Evolutionary conservation across 1,140 invertebrate species (phyloP), one percentile per base, ranked within the genome.

Genomic region (Pogonomyrmex californicus): DNA sequence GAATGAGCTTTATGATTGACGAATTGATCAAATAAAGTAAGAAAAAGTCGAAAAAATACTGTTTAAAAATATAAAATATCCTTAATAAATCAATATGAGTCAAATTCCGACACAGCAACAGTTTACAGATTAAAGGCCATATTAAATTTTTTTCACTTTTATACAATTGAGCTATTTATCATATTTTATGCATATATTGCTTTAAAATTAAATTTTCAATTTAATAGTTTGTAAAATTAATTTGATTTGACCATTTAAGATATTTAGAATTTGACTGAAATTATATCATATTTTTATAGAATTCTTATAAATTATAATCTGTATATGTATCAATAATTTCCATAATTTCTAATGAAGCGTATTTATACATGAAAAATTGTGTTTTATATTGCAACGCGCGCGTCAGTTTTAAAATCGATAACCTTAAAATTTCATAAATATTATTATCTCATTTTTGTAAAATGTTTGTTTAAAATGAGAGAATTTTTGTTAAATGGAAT

Each of bases 61-160:
- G 4, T 10, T 41, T 30, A 5, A 47, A 62, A 44, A 60, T 41
- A 75, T 44, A 36, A 36, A 23, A 58, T 62, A 7, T 82, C 12
- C 47, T 71, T 58, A 33, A 71, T 71, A 82, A 82, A 71, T 56
- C 5, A 71, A n/a, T 38, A 58, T 73, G 12, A 44, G 6, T 54
- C 9, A 10, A 81, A 70, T 41, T 51, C 12, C 2, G 17, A 56
- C 17, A 33, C 2, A 23, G 56, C 23, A 56, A 33, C 33, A 5
- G 10, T 60, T 65, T n/a, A 36, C 2, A 58, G 23, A 79, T n/a
- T 12, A 1, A 30, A 56, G 23, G 23, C 9, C 14, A 38, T 41
- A 47, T 47, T 47, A 54, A 23, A 56, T 54, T 36, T 63, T 3
- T 33, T n/a, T 23, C 23, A 23, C 23, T 23, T 23, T 23, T 58